These are phyloP conservation scores for Leptosomus discolor DNA, from an alignment of 2,113 vertebrate genomes.

Conservation along the genomic window DNA sequence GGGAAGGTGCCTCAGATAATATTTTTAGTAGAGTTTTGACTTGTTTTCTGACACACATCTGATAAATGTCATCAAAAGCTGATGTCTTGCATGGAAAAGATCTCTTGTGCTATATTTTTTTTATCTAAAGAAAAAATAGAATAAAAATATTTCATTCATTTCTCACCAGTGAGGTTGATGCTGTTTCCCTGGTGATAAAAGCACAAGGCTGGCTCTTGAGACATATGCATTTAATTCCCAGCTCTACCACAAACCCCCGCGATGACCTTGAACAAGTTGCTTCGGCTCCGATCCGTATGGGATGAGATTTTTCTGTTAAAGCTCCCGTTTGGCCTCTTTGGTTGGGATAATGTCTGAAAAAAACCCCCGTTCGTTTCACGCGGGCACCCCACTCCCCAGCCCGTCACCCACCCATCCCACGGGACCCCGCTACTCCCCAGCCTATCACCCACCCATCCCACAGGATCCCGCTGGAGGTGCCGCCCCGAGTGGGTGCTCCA, in stretches of 20 bases:
- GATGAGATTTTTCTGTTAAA: not conserved
- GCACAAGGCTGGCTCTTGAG: not conserved
- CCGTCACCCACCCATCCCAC: rapidly evolving
- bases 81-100: not conserved
- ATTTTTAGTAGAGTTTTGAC: constrained; percentile 31
- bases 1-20: constrained; percentile 15
- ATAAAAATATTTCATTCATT: not conserved
- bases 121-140: not conserved
- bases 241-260: not conserved
- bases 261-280: constrained; percentile 1
- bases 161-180: not conserved
- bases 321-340: not conserved
- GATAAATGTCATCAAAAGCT: constrained; percentile 35
- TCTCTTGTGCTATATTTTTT: not conserved
- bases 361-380: rapidly evolving
- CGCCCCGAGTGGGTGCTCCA: not conserved
- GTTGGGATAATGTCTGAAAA: rapidly evolving
- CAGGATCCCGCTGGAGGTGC: not conserved
- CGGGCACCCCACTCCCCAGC: rapidly evolving
- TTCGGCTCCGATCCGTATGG: not conserved
- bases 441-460: rapidly evolving
- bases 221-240: not conserved
- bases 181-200: constrained; percentile 54
- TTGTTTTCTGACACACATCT: constrained; percentile 19
- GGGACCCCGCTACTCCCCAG: rapidly evolving